Base-by-base conservation (phyloP, 2,888 invertebrate species). In the Alviniconcha strummeri region DNA sequence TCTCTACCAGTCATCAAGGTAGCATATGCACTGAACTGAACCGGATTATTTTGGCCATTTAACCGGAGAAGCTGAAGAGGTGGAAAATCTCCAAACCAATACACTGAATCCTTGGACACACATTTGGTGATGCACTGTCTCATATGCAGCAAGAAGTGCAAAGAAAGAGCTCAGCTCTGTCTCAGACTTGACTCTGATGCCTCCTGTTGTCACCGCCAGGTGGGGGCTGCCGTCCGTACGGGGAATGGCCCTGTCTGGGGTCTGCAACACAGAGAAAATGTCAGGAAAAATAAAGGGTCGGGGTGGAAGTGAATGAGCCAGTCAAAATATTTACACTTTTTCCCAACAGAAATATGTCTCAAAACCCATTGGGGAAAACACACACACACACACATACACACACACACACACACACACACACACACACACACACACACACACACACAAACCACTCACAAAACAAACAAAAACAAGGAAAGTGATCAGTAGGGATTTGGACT, bases 101-200 rank as follows among this genome's bases (percentile, higher is more conserved):
- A 60, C 60, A 11, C 60, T 60, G 60, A 60, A 60, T 60, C 60
- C 60, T 60, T 13, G 8, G 60, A 60, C 8, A 60, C 13, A 8
- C 60, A 60, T 60, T 8, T 11, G 60, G 13, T 60, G 60, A 60
- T 13, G 13, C 60, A 60, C 60, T 60, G 60, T 60, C 60, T 4
- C 8, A 60, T 60, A 11, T 60, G 13, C 60, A 60, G 60, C 60
- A 60, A 60, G 60, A 60, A 60, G 9, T 11, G 36, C 36, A 3
- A 36, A 36, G 9, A 4, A 60, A 60, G 64, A 19, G 64, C 17
- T 60, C 60, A 60, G 72, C 52, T n/a, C 11, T 15, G n/a, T 78
- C 85, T 89, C 88, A 90, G 67, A 90, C 90, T 83, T 90, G 90
- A 87, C 90, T 90, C 87, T 89, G 89, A 60, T 90, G 90, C 84